phyloP scores from a whole-genome alignment of 1,140 invertebrate genomes.

The Nixonia krombeini region DNA sequence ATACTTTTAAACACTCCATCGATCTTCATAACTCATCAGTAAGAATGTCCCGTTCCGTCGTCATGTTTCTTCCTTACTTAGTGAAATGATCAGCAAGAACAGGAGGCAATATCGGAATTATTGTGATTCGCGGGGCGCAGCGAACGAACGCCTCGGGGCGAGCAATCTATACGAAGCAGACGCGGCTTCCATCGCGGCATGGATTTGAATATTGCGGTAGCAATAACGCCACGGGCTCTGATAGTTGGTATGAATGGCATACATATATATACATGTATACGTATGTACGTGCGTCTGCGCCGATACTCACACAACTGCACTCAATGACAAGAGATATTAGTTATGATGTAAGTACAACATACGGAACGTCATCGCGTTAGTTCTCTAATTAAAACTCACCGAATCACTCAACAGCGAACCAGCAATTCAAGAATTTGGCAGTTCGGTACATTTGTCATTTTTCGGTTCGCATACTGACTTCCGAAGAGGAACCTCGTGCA shows the following conservation, averaged over 20 bases:
- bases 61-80: conserved; percentile 61
- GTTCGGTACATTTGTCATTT: no score
- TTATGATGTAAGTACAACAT: conserved; percentile 45
- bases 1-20: conserved; percentile 8
- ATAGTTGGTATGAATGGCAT: conserved; percentile 67
- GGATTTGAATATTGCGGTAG: conserved; percentile 70
- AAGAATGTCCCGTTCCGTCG: conserved; percentile 35
- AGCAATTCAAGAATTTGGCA: no score
- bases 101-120: conserved; percentile 71
- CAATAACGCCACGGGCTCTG: conserved; percentile 65
- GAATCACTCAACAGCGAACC: no score
- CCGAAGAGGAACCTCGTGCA: no score
- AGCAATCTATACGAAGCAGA: conserved; percentile 69
- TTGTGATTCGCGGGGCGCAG: conserved; percentile 64
- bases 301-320: conserved; percentile 40
- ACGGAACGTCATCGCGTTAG: conserved; percentile 30
- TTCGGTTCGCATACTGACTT: no score
- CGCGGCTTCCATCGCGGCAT: conserved; percentile 63
- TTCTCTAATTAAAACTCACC: no score
- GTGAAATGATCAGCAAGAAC: conserved; percentile 65
- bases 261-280: no score
- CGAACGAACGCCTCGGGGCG: conserved; percentile 57
- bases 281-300: conserved; percentile 46
- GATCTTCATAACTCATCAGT: conserved; percentile 42
- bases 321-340: conserved; percentile 48